phyloP scores from a whole-genome alignment of 2,797 vertebrate genomes.

The Alauda arvensis region DNA sequence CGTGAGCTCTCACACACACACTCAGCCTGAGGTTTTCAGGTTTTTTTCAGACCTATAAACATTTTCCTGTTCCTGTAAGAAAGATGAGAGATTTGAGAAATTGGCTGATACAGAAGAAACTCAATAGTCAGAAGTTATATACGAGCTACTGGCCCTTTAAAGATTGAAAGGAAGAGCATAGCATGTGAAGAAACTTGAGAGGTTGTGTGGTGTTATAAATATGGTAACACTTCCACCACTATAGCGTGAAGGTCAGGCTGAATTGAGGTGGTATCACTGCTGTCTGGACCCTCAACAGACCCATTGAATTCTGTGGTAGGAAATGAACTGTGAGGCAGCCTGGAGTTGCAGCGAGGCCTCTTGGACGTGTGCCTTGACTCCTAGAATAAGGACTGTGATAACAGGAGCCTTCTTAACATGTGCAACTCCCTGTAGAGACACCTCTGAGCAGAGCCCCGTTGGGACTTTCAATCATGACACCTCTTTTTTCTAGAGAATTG shows the following conservation, averaged over 20 bases:
- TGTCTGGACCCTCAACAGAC: not conserved
- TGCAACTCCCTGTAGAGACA: not conserved
- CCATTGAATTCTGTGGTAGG: fast-evolving
- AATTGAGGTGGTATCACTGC: not conserved
- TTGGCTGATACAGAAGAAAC: not conserved
- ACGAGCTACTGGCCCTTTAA: not conserved
- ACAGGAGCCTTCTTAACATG: not conserved
- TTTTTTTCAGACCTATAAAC: not conserved
- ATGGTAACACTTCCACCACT: not conserved
- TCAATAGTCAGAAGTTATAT: not conserved
- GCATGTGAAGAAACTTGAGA: not conserved
- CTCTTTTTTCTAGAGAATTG: not conserved
- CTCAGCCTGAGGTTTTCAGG: not conserved
- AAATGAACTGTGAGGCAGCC: not conserved
- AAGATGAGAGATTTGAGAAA: not conserved
- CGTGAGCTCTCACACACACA: fast-evolving
- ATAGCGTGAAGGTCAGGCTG: not conserved
- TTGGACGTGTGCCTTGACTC: not conserved
- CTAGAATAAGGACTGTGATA: not conserved
- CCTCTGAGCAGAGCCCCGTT: fast-evolving
- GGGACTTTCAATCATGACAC: fast-evolving
- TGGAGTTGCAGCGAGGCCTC: not conserved
- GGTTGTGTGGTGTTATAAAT: not conserved
- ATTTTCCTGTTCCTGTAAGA: not conserved
- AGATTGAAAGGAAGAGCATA: not conserved